Base-by-base conservation (phyloP, 2,888 invertebrate species). In the Gastracanthus pulcherrimus region DNA sequence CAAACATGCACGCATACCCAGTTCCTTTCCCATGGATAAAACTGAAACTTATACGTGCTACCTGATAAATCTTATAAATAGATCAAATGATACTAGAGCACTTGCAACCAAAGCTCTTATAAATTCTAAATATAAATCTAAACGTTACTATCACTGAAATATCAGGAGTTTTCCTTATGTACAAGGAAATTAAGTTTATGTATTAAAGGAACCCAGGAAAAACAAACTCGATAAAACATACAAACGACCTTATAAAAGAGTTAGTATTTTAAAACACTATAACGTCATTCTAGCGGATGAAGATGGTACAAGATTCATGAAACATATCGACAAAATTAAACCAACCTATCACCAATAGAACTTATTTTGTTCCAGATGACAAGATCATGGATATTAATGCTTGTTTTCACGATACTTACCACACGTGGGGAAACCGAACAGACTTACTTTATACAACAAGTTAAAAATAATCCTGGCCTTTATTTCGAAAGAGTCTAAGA, bases 1-100 rank as follows among this genome's bases (percentile, higher is more conserved):
- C 0, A 82, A 36, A 64, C 58, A 36, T 2, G 78, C 83, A 0
- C 29, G 83, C 23, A 34, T 80, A 0, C 83, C 79, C 0, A 71
- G 51, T 13, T 29, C 70, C 13, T 83, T 75, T 23, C 81, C 80
- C 11, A 16, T 38, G 0, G 62, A 74, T 1, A 29, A 79, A 66
- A 5, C 0, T n/a, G 55, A 45, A 34, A 83, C 81, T 0, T 81
- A 83, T 13, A 60, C 69, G 0, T 38, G 66, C 0, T 83, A 79
- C 41, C 29, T 66, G n/a, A n/a, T 41, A 0, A 66, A 71, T 38
- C 23, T 64, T 1, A 13, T 75, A 0, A 67, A 58, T 0, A 41
- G 71, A 26, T 11, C 66, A 0, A 16, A 31, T 3, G 72, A 71
- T 16, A 72, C 51, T 6, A 9, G 34, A 34, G 4, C 16, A 3